Percentiles rank a stretch among this genome's conserved stretches.
Conservation (phyloP, 2,888 invertebrate genomes). For the Scaptodrosophila latifasciaeformis region DNA sequence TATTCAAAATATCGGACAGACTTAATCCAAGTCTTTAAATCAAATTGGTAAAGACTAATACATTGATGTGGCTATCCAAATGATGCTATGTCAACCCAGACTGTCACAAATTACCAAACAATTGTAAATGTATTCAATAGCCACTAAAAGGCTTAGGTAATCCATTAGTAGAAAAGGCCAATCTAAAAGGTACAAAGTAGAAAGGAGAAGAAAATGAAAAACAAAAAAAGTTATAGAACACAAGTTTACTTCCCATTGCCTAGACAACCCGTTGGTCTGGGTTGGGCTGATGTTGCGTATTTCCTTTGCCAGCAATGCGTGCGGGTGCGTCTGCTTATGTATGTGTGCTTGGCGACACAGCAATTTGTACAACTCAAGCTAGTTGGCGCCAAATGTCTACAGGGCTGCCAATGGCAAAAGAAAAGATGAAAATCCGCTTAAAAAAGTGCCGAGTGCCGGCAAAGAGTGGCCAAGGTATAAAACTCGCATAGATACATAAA, state of each 20-base stretch:
- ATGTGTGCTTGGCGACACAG: conserved; percentile 44
- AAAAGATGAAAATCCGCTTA: conserved; percentile 31
- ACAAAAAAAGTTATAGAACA: conserved; percentile 7
- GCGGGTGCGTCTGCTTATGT: conserved; percentile 40
- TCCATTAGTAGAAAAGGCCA: conserved; percentile 59
- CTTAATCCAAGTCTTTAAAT: too few species aligned
- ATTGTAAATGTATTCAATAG: conserved; percentile 51
- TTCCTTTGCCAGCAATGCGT: conserved; percentile 36
- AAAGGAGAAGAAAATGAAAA: conserved; percentile 4
- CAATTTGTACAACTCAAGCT: conserved; percentile 73
- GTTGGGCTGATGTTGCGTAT: conserved; percentile 1
- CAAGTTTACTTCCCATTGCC: conserved; percentile 23
- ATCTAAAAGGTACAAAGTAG: conserved; percentile 42
- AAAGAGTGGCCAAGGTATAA: conserved; percentile 58
- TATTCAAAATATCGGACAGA: too few species aligned
- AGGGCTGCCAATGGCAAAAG: conserved; percentile 45
- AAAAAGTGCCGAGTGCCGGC: conserved; percentile 47
- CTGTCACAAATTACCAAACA: conserved; percentile 21
- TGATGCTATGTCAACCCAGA: too few species aligned
- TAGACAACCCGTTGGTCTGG: conserved; percentile 35
- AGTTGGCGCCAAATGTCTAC: conserved; percentile 72
- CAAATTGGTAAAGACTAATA: too few species aligned
- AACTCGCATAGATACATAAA: conserved; percentile 22
- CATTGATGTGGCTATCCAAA: too few species aligned
- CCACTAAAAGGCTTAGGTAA: conserved; percentile 69